A percentile compares a stretch with the other conserved stretches of the same genome.
Conservation (phyloP, 1,140 invertebrate species). For the Andrena cerasifolii region DNA sequence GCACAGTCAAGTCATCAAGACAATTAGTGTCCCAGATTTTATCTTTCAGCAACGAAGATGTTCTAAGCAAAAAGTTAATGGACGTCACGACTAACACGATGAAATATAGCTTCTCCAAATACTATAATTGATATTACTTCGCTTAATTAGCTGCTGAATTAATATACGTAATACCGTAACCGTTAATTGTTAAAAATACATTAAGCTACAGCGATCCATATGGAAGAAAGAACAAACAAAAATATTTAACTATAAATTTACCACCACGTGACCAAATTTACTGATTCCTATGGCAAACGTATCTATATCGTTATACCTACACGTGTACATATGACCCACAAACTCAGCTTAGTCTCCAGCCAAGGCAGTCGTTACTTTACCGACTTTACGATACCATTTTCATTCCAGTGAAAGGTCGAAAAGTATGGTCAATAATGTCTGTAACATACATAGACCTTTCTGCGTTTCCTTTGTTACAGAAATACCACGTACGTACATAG, state of each 20-base stretch:
- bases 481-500: no score
- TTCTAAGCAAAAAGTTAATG: background rate
- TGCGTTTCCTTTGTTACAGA: background rate
- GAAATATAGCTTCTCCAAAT: background rate
- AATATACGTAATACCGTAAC: background rate
- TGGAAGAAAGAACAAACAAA: background rate
- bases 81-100: background rate
- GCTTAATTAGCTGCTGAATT: slow-evolving; percentile 3
- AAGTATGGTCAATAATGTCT: background rate
- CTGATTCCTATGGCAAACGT: background rate
- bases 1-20: background rate
- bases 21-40: background rate
- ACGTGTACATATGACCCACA: background rate
- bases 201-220: background rate
- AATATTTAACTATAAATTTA: background rate
- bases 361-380: background rate
- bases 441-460: background rate
- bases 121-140: background rate
- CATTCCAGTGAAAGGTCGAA: background rate
- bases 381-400: background rate
- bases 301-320: no score
- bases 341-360: background rate
- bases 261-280: background rate
- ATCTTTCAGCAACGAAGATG: background rate
- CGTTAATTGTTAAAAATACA: background rate